A percentile compares a stretch with the other conserved stretches of the same genome.
phyloP scores from a whole-genome alignment of 1,140 invertebrate genomes.

The Amphibalanus amphitrite region DNA sequence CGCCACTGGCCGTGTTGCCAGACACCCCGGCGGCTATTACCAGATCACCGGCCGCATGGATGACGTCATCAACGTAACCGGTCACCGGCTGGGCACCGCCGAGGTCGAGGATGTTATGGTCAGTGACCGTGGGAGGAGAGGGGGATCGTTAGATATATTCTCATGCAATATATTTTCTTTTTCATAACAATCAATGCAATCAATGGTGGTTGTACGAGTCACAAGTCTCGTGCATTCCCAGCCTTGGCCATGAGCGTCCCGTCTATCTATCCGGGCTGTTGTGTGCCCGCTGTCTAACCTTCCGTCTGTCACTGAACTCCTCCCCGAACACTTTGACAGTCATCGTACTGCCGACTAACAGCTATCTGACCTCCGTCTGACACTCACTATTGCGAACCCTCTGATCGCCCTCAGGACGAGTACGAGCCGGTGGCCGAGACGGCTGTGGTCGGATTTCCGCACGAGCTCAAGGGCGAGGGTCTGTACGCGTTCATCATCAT shows the following conservation, averaged over 20 bases:
- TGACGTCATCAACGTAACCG: constrained; percentile 28
- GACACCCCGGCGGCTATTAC: constrained; percentile 26
- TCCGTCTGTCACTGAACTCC: no score
- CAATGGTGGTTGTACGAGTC: no score
- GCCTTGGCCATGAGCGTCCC: no score
- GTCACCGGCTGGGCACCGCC: constrained; percentile 30
- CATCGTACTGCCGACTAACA: not conserved
- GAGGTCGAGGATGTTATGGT: constrained; percentile 34
- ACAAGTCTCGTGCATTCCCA: no score
- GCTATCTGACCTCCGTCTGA: not conserved
- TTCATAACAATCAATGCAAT: no score
- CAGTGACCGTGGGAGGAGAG: constrained; percentile 15
- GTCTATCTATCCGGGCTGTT: no score
- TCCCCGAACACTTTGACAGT: not conserved
- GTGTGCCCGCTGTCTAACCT: no score
- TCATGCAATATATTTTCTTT: no score
- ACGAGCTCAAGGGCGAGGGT: constrained; percentile 33
- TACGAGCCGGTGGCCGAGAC: constrained; percentile 28
- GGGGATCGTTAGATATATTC: no score
- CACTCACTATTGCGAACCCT: not conserved
- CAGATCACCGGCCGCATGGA: constrained; percentile 34
- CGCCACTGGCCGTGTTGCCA: constrained; percentile 6
- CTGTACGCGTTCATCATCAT: constrained; percentile 23
- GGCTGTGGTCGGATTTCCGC: constrained; percentile 33
- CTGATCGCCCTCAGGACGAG: constrained; percentile 21